Conservation (phyloP, 2,797 vertebrate genomes). For the Nothura maculosa region DNA sequence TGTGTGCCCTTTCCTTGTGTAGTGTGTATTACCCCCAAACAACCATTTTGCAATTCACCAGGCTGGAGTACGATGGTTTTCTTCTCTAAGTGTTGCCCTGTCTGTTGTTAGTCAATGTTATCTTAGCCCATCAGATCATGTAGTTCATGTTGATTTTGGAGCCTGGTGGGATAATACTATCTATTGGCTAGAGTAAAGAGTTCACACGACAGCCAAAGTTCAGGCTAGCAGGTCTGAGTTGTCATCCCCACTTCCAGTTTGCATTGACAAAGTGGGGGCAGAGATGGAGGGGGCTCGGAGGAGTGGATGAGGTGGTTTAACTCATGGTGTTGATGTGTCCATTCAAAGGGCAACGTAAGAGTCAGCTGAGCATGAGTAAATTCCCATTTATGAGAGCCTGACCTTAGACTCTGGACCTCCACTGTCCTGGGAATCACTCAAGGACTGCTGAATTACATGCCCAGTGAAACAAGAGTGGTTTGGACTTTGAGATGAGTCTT, state of each 20-base stretch:
- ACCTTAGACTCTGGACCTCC: slow-evolving; percentile 69
- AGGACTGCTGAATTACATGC: background rate
- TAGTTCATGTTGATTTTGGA: slow-evolving; percentile 65
- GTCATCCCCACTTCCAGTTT: slow-evolving; percentile 42
- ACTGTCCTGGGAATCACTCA: background rate
- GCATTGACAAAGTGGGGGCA: background rate
- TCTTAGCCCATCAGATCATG: slow-evolving; percentile 4
- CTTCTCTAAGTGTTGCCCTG: background rate
- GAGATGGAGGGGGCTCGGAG: background rate
- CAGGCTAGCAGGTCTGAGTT: slow-evolving; percentile 41
- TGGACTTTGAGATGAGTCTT: background rate
- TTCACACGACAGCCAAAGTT: slow-evolving; percentile 65
- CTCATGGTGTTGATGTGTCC: slow-evolving; percentile 48
- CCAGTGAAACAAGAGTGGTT: background rate
- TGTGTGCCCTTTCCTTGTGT: background rate
- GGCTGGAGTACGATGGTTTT: background rate
- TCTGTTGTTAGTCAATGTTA: background rate
- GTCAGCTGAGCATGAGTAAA: slow-evolving; percentile 55
- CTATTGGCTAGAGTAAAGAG: slow-evolving; percentile 13
- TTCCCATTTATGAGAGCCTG: slow-evolving; percentile 36
- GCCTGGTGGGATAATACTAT: background rate
- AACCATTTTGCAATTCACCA: background rate
- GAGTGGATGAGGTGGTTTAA: background rate
- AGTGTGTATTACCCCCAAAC: background rate
- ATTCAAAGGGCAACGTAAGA: slow-evolving; percentile 68